A percentile compares a stretch with the other conserved stretches of the same genome.
Evolutionary conservation across 2,797 vertebrate genomes (phyloP).

Genomic region (Carduelis carduelis): DNA sequence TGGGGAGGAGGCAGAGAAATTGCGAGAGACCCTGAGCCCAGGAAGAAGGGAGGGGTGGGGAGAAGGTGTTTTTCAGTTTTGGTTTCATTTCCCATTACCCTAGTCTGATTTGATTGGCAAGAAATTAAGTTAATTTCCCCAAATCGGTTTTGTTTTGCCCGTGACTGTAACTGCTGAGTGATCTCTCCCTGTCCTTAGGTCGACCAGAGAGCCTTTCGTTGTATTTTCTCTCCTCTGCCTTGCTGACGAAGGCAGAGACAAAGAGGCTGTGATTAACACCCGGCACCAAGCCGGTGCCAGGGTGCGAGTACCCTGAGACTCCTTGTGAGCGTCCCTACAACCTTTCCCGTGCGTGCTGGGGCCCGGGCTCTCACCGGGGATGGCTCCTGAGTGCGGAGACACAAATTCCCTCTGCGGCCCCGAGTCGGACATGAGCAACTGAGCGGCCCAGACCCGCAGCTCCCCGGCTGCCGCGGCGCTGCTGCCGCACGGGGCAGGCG

Average conservation of each 20-base stretch:
- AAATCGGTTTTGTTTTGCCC: neutral
- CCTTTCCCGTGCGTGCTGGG: too few relatives aligned
- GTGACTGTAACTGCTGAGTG: neutral
- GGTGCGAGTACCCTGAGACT: fast-evolving
- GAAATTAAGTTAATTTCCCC: neutral
- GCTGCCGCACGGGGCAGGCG: neutral
- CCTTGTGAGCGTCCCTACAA: fast-evolving
- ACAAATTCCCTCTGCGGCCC: neutral
- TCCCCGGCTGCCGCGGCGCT: neutral
- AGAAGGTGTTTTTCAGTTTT: neutral
- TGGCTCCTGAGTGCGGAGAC: too few relatives aligned
- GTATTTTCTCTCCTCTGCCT: neutral
- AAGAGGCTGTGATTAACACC: neutral
- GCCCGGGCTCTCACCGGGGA: neutral
- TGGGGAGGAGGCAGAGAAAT: neutral
- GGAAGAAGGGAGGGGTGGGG: neutral
- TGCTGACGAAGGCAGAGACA: neutral
- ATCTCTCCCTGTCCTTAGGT: neutral
- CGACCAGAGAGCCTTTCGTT: neutral
- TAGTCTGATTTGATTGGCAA: neutral
- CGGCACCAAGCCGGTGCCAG: neutral
- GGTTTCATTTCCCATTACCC: neutral
- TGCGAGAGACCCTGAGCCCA: fast-evolving
- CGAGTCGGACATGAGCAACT: fast-evolving
- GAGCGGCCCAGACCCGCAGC: neutral